phyloP scores from a whole-genome alignment of 2,113 vertebrate genomes.

The Pseudolaguvia tuberculata region DNA sequence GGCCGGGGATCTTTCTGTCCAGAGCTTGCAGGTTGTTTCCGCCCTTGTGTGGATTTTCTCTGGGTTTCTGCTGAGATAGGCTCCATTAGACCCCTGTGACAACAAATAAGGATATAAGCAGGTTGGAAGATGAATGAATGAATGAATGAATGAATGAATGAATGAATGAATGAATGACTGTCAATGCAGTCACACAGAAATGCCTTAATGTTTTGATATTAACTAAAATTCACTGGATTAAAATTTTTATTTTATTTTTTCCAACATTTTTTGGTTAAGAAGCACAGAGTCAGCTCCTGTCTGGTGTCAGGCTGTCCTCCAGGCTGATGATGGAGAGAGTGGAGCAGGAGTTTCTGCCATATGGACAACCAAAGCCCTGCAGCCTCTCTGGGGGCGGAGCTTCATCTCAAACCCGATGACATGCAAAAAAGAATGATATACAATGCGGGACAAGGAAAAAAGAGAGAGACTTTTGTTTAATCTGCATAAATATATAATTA shows the following conservation, averaged over 20 bases:
- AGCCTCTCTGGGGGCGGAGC: constrained; percentile 76
- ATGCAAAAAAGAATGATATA: constrained; percentile 69
- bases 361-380: constrained; percentile 83
- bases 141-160: too few species aligned
- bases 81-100: too few species aligned
- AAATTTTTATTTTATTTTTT: constrained; percentile 34
- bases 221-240: background rate
- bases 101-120: too few species aligned
- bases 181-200: too few species aligned
- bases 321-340: constrained; percentile 40
- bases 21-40: too few species aligned
- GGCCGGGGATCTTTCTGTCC: too few species aligned
- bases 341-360: constrained; percentile 78
- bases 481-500: too few species aligned
- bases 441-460: background rate
- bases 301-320: constrained; percentile 37
- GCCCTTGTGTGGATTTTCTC: too few species aligned
- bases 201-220: too few species aligned
- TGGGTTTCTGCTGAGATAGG: too few species aligned
- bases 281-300: constrained; percentile 51
- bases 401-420: constrained; percentile 69
- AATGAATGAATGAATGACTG: too few species aligned
- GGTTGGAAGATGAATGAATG: too few species aligned
- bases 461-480: background rate
- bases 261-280: constrained; percentile 79